These are phyloP conservation scores for Bradypus variegatus DNA, from an alignment of 2,797 vertebrate species.

Conservation along the genomic window DNA sequence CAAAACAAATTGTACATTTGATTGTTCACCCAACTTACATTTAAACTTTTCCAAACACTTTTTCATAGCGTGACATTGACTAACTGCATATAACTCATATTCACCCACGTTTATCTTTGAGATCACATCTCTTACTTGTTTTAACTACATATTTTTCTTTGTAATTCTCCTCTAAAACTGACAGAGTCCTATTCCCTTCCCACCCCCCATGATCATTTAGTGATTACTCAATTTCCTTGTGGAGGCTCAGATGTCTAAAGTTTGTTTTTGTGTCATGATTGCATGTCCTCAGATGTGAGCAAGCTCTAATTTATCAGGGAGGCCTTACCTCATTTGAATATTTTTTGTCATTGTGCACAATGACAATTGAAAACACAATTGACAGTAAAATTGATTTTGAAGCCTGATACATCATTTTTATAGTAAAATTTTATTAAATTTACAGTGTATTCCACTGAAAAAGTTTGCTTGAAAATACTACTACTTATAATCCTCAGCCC, in stretches of 20 bases:
- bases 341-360: background rate
- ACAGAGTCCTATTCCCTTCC: background rate
- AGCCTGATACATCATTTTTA: background rate
- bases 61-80: background rate
- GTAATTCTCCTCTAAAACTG: no score
- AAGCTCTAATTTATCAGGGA: background rate
- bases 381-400: background rate
- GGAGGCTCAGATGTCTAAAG: background rate
- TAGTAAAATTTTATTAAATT: background rate
- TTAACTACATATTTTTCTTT: no score
- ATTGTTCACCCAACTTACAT: no score
- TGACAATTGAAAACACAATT: background rate
- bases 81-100: background rate
- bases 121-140: background rate
- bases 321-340: background rate
- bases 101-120: accelerated
- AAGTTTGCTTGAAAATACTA: background rate
- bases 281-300: background rate
- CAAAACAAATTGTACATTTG: no score
- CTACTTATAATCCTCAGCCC: background rate
- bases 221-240: background rate
- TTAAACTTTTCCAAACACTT: background rate
- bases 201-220: background rate
- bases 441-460: background rate
- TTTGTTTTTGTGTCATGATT: background rate